A percentile compares a stretch with the other conserved stretches of the same genome.
These are phyloP conservation scores for Drosophila differens DNA, from an alignment of 2,888 invertebrate genomes.

Conservation along the genomic window DNA sequence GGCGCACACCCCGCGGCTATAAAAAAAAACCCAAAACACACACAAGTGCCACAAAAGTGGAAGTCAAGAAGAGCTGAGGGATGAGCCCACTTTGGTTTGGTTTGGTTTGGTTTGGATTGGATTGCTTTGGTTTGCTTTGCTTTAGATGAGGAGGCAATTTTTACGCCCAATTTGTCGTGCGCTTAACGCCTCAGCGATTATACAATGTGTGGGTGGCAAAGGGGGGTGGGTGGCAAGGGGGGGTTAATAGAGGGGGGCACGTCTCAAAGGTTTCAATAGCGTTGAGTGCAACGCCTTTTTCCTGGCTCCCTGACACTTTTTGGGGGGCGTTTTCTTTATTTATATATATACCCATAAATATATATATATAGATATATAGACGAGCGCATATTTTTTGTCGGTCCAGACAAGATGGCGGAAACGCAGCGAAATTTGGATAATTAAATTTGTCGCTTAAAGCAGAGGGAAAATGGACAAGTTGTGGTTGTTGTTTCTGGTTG, in stretches of 20 bases:
- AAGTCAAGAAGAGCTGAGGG: conserved; percentile 28
- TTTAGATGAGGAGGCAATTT: conserved; percentile 44
- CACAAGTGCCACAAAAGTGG: conserved; percentile 70
- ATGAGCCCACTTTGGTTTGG: not conserved
- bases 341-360: conserved; percentile 12
- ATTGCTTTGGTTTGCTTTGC: conserved; percentile 5
- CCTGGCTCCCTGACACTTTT: conserved; percentile 70
- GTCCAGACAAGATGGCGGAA: conserved; percentile 78
- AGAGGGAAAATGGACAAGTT: conserved; percentile 7
- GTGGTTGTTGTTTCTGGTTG: conserved; percentile 11
- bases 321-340: conserved; percentile 54
- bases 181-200: conserved; percentile 82
- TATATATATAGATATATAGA: not conserved
- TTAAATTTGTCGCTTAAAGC: conserved; percentile 59
- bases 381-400: conserved; percentile 11
- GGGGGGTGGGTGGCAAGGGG: conserved; percentile 4
- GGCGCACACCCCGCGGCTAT: conserved; percentile 47
- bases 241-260: not conserved
- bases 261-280: conserved; percentile 73
- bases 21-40: conserved; percentile 32
- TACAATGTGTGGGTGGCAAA: not conserved
- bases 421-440: conserved; percentile 52
- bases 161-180: conserved; percentile 83
- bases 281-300: conserved; percentile 74
- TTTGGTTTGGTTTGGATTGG: conserved; percentile 7